A percentile compares a stretch with the other conserved stretches of the same genome.
Conservation (phyloP, 2,888 invertebrate species). For the Dicranocentrus wangi region DNA sequence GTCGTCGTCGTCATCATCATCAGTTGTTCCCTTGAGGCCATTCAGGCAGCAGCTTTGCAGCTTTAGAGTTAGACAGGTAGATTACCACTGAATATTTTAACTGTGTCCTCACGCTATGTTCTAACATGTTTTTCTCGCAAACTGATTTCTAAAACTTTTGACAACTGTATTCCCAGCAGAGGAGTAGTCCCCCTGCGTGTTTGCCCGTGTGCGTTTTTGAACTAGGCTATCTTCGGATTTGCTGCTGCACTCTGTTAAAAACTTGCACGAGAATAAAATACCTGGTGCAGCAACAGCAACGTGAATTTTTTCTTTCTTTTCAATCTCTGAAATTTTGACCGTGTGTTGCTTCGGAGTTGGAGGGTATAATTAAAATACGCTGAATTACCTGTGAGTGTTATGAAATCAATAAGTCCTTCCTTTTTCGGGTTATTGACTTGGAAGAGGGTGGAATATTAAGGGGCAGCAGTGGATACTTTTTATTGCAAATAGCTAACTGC, state of each 20-base stretch:
- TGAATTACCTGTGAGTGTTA: slow-evolving; percentile 42
- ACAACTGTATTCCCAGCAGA: slow-evolving; percentile 56
- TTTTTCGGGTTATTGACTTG: slow-evolving; percentile 59
- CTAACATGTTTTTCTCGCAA: slow-evolving; percentile 10
- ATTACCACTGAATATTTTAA: slow-evolving; percentile 31
- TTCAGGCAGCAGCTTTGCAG: slow-evolving; percentile 55
- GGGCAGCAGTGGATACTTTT: not conserved
- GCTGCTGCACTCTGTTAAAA: too few species aligned
- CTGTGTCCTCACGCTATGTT: slow-evolving; percentile 43
- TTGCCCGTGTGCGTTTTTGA: slow-evolving; percentile 1
- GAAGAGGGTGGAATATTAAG: not conserved
- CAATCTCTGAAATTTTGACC: not conserved
- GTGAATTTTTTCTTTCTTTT: too few species aligned
- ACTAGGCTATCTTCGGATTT: slow-evolving; percentile 27
- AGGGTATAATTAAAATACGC: slow-evolving; percentile 59
- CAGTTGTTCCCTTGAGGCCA: slow-evolving; percentile 65
- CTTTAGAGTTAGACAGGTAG: not conserved
- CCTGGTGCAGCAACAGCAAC: too few species aligned
- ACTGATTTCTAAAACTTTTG: slow-evolving; percentile 38
- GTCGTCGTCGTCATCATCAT: slow-evolving; percentile 42
- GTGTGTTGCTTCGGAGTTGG: slow-evolving; percentile 2
- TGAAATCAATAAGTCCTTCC: slow-evolving; percentile 38
- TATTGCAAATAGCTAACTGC: slow-evolving; percentile 14
- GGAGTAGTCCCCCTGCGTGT: slow-evolving; percentile 8
- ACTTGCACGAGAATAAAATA: too few species aligned